A percentile compares a stretch with the other conserved stretches of the same genome.
These are phyloP conservation scores for Cephalophus harveyi DNA, from an alignment of 2,113 vertebrate species.

Conservation along the genomic window DNA sequence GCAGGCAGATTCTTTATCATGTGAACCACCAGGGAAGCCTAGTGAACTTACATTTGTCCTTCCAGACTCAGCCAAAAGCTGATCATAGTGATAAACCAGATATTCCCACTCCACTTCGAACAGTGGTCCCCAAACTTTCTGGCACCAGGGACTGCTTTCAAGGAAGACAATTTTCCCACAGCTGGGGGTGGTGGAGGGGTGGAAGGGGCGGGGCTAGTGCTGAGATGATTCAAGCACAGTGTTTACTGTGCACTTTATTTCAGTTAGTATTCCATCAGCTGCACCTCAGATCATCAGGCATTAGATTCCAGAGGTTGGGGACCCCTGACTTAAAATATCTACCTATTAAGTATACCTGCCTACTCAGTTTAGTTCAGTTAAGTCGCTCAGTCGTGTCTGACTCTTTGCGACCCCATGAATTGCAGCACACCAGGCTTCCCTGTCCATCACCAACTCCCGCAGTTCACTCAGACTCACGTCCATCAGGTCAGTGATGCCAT, in stretches of 20 bases:
- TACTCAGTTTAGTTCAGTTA: too few relatives aligned
- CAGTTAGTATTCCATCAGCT: neutral
- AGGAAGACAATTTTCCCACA: neutral
- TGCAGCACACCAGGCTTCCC: too few relatives aligned
- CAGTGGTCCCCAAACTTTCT: neutral
- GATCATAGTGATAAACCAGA: neutral
- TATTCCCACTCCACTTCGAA: neutral
- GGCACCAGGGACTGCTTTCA: neutral
- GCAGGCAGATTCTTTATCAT: neutral
- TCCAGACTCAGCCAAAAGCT: neutral
- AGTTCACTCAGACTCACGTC: too few relatives aligned
- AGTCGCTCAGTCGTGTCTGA: too few relatives aligned
- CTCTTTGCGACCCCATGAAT: too few relatives aligned
- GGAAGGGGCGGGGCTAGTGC: neutral
- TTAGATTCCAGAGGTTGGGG: neutral
- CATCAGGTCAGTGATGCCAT: too few relatives aligned
- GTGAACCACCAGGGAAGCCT: neutral
- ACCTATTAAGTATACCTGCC: neutral
- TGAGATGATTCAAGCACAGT: neutral
- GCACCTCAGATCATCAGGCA: neutral
- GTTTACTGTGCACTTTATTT: neutral
- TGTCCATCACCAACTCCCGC: too few relatives aligned
- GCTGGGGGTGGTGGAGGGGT: rapidly evolving
- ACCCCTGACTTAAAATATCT: neutral
- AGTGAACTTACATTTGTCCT: neutral